These are phyloP conservation scores for Indicator maculatus DNA, from an alignment of 2,113 vertebrate genomes.

Conservation along the genomic window DNA sequence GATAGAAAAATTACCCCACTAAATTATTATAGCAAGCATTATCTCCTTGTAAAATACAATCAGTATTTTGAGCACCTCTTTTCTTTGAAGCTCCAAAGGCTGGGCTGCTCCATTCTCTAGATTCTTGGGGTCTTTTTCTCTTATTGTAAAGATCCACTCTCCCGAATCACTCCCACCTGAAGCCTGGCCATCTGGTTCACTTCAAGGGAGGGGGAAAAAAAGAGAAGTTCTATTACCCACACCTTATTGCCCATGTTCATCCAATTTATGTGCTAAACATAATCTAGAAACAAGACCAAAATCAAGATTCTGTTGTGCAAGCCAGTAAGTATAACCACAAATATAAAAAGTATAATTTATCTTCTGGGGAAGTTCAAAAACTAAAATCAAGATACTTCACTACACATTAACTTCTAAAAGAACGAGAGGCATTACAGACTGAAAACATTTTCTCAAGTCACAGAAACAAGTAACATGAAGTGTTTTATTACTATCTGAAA, in stretches of 20 bases:
- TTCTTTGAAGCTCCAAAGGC: conserved; percentile 76
- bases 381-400: not conserved
- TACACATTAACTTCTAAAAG: not conserved
- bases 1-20: not conserved
- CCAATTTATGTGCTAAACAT: not conserved
- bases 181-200: conserved; percentile 87
- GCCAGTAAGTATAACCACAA: not conserved
- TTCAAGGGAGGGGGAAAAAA: conserved; percentile 40
- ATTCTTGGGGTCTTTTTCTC: conserved; percentile 84
- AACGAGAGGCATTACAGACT: not conserved
- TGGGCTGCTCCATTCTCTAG: conserved; percentile 84
- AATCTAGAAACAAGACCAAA: not conserved
- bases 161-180: conserved; percentile 83
- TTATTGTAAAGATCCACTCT: conserved; percentile 93
- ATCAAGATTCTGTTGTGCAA: not conserved
- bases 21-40: not conserved
- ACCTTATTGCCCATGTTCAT: not conserved
- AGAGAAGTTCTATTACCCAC: not conserved
- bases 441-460: not conserved
- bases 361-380: not conserved
- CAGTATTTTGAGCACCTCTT: conserved; percentile 70
- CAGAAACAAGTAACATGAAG: not conserved
- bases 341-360: not conserved
- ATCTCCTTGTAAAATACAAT: not conserved
- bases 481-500: not conserved